These are phyloP conservation scores for Conus canariensis DNA, from an alignment of 2,888 invertebrate genomes.

Conservation along the genomic window DNA sequence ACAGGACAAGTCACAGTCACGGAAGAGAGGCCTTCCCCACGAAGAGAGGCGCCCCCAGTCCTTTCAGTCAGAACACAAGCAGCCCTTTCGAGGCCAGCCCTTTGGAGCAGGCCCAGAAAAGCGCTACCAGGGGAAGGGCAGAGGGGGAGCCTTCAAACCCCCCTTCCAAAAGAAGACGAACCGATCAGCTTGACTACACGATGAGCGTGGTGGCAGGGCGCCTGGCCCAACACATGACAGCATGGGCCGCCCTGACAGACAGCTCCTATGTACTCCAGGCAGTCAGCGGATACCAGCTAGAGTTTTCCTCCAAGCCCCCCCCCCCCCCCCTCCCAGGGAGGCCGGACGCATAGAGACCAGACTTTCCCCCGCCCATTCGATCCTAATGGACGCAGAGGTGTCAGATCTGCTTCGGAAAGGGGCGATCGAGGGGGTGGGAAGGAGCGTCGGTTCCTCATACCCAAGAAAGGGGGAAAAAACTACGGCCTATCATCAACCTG, in stretches of 20 bases:
- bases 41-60: too few relatives aligned
- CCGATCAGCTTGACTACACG: neutral
- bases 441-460: too few relatives aligned
- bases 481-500: neutral
- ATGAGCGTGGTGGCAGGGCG: neutral
- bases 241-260: neutral
- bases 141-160: neutral
- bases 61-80: too few relatives aligned
- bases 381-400: neutral
- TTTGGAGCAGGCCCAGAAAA: neutral
- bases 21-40: too few relatives aligned
- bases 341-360: neutral
- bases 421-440: too few relatives aligned
- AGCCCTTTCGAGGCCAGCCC: too few relatives aligned
- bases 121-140: neutral
- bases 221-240: neutral
- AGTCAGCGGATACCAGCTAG: neutral
- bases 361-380: neutral
- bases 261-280: neutral
- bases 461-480: neutral
- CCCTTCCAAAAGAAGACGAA: neutral
- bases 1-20: too few relatives aligned
- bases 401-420: neutral
- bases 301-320: neutral
- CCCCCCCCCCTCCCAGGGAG: neutral